Conservation (phyloP, 2,888 invertebrate species). For the Drosophila vallismaia region DNA sequence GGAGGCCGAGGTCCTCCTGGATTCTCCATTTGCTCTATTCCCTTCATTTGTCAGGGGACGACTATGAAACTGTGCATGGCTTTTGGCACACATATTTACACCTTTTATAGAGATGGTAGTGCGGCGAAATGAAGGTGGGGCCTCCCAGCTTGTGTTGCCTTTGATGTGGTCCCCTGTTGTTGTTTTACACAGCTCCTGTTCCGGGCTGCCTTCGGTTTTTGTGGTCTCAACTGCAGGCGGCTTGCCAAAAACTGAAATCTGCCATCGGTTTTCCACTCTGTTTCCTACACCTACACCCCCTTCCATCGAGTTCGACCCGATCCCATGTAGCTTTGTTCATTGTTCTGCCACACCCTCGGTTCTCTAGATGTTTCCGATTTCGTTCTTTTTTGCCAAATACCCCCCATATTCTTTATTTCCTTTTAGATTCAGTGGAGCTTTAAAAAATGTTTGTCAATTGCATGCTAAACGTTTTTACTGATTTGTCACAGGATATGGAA, state of each 20-base stretch:
- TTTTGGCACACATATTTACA: conserved; percentile 56
- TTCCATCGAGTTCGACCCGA: neutral
- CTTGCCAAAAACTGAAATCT: conserved; percentile 42
- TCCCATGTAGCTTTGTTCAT: conserved; percentile 36
- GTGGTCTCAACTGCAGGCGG: conserved; percentile 42
- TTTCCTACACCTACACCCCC: conserved; percentile 14
- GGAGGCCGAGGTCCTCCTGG: conserved; percentile 4
- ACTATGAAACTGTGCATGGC: conserved; percentile 12
- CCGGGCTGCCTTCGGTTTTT: conserved; percentile 23
- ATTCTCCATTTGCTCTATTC: conserved; percentile 24
- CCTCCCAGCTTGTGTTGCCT: conserved; percentile 23
- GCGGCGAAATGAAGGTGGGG: neutral
- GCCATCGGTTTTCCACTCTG: conserved; percentile 42
- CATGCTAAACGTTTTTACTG: conserved; percentile 39
- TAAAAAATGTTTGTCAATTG: conserved; percentile 45
- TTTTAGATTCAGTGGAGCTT: conserved; percentile 33
- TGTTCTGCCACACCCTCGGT: conserved; percentile 36
- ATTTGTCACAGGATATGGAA: conserved; percentile 49
- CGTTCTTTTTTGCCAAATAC: conserved; percentile 1
- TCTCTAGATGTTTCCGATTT: conserved; percentile 16
- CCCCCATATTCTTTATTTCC: neutral
- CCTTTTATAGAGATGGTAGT: conserved; percentile 18
- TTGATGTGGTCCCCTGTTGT: conserved; percentile 45
- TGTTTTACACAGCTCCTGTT: conserved; percentile 15
- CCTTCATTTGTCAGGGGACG: conserved; percentile 43